Conservation (phyloP, 2,113 vertebrate genomes). For the Mus pahari region DNA sequence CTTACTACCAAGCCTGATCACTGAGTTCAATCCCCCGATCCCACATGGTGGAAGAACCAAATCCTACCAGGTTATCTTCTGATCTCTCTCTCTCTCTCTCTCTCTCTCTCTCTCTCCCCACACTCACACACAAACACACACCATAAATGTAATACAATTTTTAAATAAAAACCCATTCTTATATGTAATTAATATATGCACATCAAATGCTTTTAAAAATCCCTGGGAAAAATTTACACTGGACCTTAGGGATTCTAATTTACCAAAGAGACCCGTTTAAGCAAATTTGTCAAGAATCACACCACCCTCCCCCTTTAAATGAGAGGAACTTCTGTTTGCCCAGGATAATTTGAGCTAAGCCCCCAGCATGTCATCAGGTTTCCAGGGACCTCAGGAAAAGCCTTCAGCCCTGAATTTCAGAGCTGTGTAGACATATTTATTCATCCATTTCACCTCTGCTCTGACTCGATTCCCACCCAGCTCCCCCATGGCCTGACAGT, state of each 20-base stretch:
- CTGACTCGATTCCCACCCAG: neutral
- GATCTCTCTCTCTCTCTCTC: too few relatives aligned
- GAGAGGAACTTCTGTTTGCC: neutral
- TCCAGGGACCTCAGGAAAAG: neutral
- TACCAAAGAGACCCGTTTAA: neutral
- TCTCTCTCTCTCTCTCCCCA: neutral
- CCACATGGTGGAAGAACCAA: neutral
- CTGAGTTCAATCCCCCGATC: neutral
- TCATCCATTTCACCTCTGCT: neutral
- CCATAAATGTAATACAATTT: neutral
- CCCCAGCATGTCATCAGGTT: neutral
- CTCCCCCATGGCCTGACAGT: neutral
- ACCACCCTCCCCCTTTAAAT: neutral
- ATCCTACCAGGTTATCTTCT: neutral
- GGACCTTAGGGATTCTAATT: slow-evolving; percentile 15
- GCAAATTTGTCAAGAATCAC: rapidly evolving
- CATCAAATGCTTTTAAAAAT: neutral
- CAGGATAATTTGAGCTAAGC: neutral
- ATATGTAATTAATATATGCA: neutral
- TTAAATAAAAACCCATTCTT: neutral
- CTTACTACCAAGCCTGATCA: neutral
- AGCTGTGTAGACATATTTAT: rapidly evolving
- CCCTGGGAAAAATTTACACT: neutral
- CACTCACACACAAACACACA: neutral
- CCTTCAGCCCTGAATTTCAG: neutral